Percentiles rank a stretch among this genome's conserved stretches.
phyloP scores from a whole-genome alignment of 2,888 invertebrate genomes.

The Teleogryllus oceanicus region DNA sequence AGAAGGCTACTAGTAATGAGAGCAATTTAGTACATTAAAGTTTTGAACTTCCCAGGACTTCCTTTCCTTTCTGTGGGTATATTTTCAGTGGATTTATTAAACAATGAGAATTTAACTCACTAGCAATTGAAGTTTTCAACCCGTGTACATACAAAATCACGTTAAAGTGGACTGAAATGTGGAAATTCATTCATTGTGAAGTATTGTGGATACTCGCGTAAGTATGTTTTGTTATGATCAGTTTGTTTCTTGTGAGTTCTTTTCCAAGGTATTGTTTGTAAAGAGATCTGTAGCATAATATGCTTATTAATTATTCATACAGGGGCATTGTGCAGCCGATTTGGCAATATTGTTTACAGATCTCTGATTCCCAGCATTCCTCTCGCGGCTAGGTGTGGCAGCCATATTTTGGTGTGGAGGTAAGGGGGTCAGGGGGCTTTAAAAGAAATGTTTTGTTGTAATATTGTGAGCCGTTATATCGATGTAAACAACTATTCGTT shows the following conservation, averaged over 20 bases:
- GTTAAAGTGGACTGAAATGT: too few relatives aligned
- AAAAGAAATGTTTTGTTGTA: conserved; percentile 34
- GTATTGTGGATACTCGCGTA: too few relatives aligned
- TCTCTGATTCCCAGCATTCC: conserved; percentile 41
- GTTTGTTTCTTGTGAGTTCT: too few relatives aligned
- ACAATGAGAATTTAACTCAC: too few relatives aligned
- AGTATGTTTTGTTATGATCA: too few relatives aligned
- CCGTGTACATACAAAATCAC: too few relatives aligned
- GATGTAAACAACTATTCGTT: not conserved
- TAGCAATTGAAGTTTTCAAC: too few relatives aligned
- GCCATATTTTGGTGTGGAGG: conserved; percentile 43
- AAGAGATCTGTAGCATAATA: not conserved
- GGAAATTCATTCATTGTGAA: too few relatives aligned
- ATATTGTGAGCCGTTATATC: conserved; percentile 21
- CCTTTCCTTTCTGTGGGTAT: too few relatives aligned
- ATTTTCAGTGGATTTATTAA: too few relatives aligned
- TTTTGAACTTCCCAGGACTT: too few relatives aligned
- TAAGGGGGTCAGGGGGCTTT: conserved; percentile 40
- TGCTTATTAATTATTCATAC: not conserved
- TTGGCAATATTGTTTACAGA: conserved; percentile 34
- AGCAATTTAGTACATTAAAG: not conserved
- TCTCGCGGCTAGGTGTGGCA: conserved; percentile 43
- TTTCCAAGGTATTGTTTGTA: not conserved
- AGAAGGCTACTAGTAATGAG: not conserved
- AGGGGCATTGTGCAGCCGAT: conserved; percentile 25